Base-by-base conservation (phyloP, 2,797 vertebrate species). In the Delichon dasypus region DNA sequence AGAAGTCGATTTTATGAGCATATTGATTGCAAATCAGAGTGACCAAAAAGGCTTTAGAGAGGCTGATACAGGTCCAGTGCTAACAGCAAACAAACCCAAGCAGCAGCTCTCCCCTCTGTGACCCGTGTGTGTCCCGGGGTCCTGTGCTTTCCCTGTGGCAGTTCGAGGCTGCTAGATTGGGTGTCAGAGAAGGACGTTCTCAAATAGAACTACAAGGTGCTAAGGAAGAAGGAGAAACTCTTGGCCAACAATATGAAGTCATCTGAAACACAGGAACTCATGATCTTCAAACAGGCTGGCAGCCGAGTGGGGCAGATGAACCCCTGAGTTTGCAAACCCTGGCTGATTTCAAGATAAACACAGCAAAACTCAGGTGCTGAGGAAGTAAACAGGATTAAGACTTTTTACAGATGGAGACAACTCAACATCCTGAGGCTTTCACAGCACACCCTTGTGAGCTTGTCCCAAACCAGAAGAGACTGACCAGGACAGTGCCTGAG, bases 11-110 rank as follows among this genome's bases (percentile, higher is more conserved):
- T 85, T 71, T 82, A 27, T 67, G 22, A 68, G 32, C 0, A 0
- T 32, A 66, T 55, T 42, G 34, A n/a, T 1, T 68, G 34, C 47
- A 79, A 82, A 65, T 34, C 50, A 54, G 23, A 79, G 48, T 0
- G 7, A 32, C 15, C 57, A 51, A n/a, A 58, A 72, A 40, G 18
- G 16, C 16, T 48, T 89, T 32, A 27, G 0, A 2, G 75, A 60
- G 62, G 51, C 50, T 10, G 14, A 6, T 18, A 13, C 7, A n/a
- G 2, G 0, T 26, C 9, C 54, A 23, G 53, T 18, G 25, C 42
- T 44, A 21, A 19, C 0, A 4, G 47, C 71, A 89, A 88, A 60
- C 13, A 53, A 48, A n/a, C 12, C 16, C 58, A 54, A 48, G 45
- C 23, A 51, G 2, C 17, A 73, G 30, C 36, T 90, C 36, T 84